Percentiles rank a stretch among this genome's conserved stretches.
Conservation (phyloP, 2,113 vertebrate genomes). For the Herpetotheres cachinnans region DNA sequence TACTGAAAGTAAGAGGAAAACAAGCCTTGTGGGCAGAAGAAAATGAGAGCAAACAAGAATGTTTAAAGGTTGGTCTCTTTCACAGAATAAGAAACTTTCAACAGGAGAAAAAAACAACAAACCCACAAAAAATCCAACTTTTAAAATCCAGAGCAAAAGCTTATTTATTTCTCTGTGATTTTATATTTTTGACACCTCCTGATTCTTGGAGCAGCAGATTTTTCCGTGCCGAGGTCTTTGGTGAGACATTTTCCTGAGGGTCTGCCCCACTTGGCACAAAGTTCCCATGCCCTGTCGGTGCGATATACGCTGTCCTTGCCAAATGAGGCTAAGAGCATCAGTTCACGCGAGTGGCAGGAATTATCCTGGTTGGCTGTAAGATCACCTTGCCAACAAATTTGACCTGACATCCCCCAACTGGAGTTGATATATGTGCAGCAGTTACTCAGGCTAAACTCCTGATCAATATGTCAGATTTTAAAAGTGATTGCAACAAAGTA, state of each 20-base stretch:
- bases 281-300: not conserved
- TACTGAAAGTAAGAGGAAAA: not conserved
- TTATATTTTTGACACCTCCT: not conserved
- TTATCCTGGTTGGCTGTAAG: not conserved
- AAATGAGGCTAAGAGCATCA: not conserved
- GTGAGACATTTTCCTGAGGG: not conserved
- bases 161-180: conserved; percentile 4
- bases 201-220: not conserved
- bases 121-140: not conserved
- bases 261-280: not conserved
- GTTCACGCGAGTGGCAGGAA: not conserved
- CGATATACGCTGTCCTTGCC: not conserved
- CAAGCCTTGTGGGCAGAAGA: not conserved
- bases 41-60: not conserved
- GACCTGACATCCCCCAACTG: conserved; percentile 43
- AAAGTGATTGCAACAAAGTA: conserved; percentile 67
- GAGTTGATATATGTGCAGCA: conserved; percentile 68
- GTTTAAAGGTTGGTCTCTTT: not conserved
- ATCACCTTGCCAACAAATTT: conserved; percentile 64
- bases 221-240: rapidly evolving
- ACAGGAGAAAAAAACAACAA: not conserved
- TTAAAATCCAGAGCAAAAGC: not conserved
- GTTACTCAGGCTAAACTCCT: conserved; percentile 76
- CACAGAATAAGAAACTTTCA: not conserved
- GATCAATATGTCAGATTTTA: conserved; percentile 80